A percentile compares a stretch with the other conserved stretches of the same genome.
Evolutionary conservation across 2,888 invertebrate species (phyloP).

Genomic region (Drosophila basisetae): DNA sequence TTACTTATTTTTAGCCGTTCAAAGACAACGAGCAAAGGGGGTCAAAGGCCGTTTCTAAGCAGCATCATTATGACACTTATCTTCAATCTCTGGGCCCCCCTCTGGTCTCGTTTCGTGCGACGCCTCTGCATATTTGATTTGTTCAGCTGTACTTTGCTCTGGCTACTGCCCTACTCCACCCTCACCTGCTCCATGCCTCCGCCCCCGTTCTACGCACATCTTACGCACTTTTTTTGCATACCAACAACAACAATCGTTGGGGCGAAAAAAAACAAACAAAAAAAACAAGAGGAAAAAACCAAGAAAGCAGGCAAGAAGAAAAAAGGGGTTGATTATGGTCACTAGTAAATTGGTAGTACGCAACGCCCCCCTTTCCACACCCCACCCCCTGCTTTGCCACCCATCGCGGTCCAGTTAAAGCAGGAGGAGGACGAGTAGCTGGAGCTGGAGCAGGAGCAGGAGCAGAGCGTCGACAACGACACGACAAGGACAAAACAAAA

Average conservation of each 20-base stretch:
- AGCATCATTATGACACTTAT: conserved; percentile 7
- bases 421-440: conserved; percentile 7
- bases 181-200: neutral
- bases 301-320: conserved; percentile 37
- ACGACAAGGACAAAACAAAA: conserved; percentile 68
- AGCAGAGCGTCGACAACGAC: conserved; percentile 56
- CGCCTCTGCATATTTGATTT: conserved; percentile 39
- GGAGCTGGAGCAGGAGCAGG: conserved; percentile 14
- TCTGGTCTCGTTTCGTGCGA: conserved; percentile 4
- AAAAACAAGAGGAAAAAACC: conserved; percentile 32
- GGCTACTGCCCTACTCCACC: conserved; percentile 14
- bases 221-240: conserved; percentile 73
- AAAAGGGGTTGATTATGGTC: conserved; percentile 80
- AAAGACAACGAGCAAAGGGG: neutral
- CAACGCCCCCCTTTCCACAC: conserved; percentile 7
- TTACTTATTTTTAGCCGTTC: neutral
- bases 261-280: conserved; percentile 7
- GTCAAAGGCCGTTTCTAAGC: neutral
- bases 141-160: conserved; percentile 41
- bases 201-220: conserved; percentile 3
- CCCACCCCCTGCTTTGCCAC: neutral
- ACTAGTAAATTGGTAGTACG: conserved; percentile 77
- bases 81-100: neutral
- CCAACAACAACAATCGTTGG: conserved; percentile 41
- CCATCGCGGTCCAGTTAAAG: conserved; percentile 11